Evolutionary conservation across 92 coral and sea anemone species (phyloP).

Genomic region (Desmophyllum pertusum): DNA sequence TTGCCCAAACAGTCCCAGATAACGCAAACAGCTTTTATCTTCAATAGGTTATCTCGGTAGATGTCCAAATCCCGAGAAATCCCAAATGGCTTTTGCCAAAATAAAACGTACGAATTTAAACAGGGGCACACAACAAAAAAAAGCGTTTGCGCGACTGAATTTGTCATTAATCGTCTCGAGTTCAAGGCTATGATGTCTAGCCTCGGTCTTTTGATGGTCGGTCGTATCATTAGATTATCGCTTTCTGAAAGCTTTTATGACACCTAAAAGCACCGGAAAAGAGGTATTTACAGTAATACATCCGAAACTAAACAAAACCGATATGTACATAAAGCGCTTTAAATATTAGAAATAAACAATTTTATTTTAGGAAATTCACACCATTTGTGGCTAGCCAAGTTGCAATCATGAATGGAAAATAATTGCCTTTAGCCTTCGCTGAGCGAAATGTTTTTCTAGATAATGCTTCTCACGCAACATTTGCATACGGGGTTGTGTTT

Average conservation of each 20-base stretch:
- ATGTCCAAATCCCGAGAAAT: conserved; percentile 29
- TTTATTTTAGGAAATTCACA: conserved; percentile 42
- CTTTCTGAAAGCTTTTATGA: conserved; percentile 56
- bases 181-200: conserved; percentile 28
- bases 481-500: conserved; percentile 41
- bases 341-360: conserved; percentile 39
- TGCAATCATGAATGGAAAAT: neutral
- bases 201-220: conserved; percentile 26
- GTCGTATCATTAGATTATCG: conserved; percentile 55
- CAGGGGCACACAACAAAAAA: neutral
- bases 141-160: neutral
- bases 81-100: conserved; percentile 5
- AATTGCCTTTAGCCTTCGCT: conserved; percentile 21
- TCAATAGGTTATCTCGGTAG: conserved; percentile 42
- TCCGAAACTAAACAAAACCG: conserved; percentile 48
- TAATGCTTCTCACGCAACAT: conserved; percentile 30
- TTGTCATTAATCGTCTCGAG: conserved; percentile 27
- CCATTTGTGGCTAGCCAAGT: conserved; percentile 11
- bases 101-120: neutral
- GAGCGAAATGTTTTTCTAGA: neutral
- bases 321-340: conserved; percentile 46
- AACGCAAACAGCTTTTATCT: conserved; percentile 39
- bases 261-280: conserved; percentile 54
- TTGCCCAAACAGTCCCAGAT: conserved; percentile 43
- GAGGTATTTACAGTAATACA: conserved; percentile 47